Percentiles rank a stretch among this genome's conserved stretches.
Evolutionary conservation across 1,140 invertebrate genomes (phyloP).

Genomic region (Phenacoccus solenopsis): DNA sequence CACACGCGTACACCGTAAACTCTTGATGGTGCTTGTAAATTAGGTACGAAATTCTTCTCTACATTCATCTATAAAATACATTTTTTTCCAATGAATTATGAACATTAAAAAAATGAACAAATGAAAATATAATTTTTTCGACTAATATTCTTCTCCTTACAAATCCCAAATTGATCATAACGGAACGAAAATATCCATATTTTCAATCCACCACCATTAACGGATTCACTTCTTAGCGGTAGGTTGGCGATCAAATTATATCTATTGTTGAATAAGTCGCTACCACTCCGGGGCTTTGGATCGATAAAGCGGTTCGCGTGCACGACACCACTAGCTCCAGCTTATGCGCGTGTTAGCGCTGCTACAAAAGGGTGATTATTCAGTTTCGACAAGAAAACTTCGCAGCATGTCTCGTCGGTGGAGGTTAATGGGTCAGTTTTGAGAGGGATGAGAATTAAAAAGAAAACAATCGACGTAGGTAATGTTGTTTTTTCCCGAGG

Average conservation of each 20-base stretch:
- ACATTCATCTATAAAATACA: no score
- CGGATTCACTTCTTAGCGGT: neutral
- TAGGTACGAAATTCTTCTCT: no score
- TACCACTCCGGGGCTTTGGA: neutral
- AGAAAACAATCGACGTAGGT: no score
- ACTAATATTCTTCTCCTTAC: no score
- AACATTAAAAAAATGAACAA: no score
- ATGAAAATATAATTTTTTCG: no score
- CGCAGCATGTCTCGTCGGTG: neutral
- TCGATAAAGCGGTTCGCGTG: neutral
- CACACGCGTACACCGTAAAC: no score
- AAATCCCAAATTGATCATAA: no score
- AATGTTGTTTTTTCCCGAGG: no score
- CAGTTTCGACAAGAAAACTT: neutral
- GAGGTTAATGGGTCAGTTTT: neutral
- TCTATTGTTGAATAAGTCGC: neutral
- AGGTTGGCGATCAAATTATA: neutral
- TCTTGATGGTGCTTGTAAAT: no score
- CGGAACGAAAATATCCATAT: neutral
- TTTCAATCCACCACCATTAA: neutral
- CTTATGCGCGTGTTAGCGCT: neutral
- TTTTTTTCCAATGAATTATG: no score
- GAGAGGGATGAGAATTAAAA: neutral
- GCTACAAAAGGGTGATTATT: neutral
- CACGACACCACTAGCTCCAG: neutral